Evolutionary conservation across 2,113 vertebrate species (phyloP), one percentile per base, ranked within the genome.

Genomic region (Pelodiscus sinensis): DNA sequence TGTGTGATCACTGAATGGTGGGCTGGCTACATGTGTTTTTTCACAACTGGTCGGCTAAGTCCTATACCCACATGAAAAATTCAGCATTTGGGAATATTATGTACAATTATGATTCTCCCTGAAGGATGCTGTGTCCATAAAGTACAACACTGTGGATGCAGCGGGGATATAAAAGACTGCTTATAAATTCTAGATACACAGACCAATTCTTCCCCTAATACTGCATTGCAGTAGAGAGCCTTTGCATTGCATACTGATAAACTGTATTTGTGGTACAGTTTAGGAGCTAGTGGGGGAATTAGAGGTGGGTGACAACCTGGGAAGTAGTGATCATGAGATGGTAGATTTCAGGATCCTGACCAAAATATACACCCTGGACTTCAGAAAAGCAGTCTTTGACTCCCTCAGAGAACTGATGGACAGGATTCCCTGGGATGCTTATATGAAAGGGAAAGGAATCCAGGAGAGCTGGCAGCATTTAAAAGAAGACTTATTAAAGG

Each of bases 91-190:
- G 65, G 84, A 85, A 85, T 1, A 29, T 21, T 25, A 81, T 92
- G 79, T 95, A 91, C 84, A 93, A 96, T 97, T 92, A 52, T 89
- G 73, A 87, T 62, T 68, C 79, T 75, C 21, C 3, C 79, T 44
- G 25, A 90, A 95, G 79, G 92, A 91, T 44, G 81, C 25, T 7
- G 31, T 86, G 44, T 85, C 88, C 92, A 12, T 54, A 92, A 95
- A 97, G 94, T 85, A 94, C 84, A 94, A 22, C 12, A 16, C 6
- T 81, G 87, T 81, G 86, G 51, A 57, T 65, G 56, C 24, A 88
- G 56, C n/a, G 93, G 87, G 35, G 22, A 11, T 27, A 35, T 77
- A 50, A 92, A 29, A 65, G 8, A 7, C 14, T 65, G 13, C 77
- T 57, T 68, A 25, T 38, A 62, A 84, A 82, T 57, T 81, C 90